Conservation (phyloP, 2,113 vertebrate genomes). For the Pheucticus melanocephalus region DNA sequence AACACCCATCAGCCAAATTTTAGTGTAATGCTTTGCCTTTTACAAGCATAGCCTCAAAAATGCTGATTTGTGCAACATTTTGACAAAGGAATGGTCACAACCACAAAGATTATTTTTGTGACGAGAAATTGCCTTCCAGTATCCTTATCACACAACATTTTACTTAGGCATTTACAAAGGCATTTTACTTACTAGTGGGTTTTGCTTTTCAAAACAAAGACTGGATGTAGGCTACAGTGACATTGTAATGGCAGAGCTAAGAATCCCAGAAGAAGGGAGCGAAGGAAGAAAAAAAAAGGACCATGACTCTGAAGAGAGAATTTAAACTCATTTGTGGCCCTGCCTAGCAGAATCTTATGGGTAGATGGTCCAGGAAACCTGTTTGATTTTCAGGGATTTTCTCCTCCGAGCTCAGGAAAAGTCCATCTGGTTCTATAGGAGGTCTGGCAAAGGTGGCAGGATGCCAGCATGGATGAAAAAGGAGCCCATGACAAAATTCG, state of each 20-base stretch:
- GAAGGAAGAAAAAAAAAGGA: not conserved
- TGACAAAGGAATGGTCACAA: not conserved
- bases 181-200: not conserved
- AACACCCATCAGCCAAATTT: not conserved
- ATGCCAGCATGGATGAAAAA: not conserved
- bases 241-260: not conserved
- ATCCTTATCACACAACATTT: not conserved
- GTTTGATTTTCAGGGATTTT: not conserved
- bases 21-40: not conserved
- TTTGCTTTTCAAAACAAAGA: not conserved
- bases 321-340: not conserved
- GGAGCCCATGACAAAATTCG: not conserved
- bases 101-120: not conserved
- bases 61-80: not conserved
- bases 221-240: not conserved
- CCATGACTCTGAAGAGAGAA: not conserved
- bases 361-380: not conserved
- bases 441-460: not conserved
- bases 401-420: not conserved
- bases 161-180: too few relatives aligned
- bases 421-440: not conserved
- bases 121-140: not conserved
- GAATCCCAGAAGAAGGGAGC: not conserved
- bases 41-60: not conserved
- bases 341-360: not conserved